A percentile compares a stretch with the other conserved stretches of the same genome.
phyloP scores from a whole-genome alignment of 2,797 vertebrate genomes.

The Crypturellus tataupa region DNA sequence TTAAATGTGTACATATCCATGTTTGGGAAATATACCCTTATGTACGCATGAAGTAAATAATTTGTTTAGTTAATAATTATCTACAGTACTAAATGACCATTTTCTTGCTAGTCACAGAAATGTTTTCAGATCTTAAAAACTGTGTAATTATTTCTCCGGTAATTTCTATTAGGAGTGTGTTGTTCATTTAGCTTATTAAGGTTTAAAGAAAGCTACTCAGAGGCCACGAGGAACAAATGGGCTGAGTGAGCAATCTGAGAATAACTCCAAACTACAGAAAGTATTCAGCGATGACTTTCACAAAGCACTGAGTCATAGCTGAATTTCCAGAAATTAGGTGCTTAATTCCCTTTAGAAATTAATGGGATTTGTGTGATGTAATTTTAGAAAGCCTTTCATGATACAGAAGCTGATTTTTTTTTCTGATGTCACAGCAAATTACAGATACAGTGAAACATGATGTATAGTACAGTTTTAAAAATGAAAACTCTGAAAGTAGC shows the following conservation, averaged over 20 bases:
- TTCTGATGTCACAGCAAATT: background rate
- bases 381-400: conserved; percentile 28
- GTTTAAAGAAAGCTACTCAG: conserved; percentile 6
- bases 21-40: background rate
- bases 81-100: background rate
- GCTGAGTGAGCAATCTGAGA: background rate
- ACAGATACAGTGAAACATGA: background rate
- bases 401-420: background rate
- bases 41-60: background rate
- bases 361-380: background rate
- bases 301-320: conserved; percentile 35
- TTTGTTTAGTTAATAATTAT: background rate
- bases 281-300: conserved; percentile 20
- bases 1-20: background rate
- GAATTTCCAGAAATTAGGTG: background rate
- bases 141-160: background rate
- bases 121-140: background rate
- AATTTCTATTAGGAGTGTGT: background rate
- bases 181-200: background rate
- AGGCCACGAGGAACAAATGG: background rate
- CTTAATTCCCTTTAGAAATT: conserved; percentile 24
- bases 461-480: background rate
- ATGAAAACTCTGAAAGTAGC: background rate
- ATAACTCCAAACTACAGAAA: conserved; percentile 12
- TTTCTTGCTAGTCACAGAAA: background rate